A percentile compares a stretch with the other conserved stretches of the same genome.
These are phyloP conservation scores for Drosophila fungiperda DNA, from an alignment of 2,888 invertebrate genomes.

Conservation along the genomic window DNA sequence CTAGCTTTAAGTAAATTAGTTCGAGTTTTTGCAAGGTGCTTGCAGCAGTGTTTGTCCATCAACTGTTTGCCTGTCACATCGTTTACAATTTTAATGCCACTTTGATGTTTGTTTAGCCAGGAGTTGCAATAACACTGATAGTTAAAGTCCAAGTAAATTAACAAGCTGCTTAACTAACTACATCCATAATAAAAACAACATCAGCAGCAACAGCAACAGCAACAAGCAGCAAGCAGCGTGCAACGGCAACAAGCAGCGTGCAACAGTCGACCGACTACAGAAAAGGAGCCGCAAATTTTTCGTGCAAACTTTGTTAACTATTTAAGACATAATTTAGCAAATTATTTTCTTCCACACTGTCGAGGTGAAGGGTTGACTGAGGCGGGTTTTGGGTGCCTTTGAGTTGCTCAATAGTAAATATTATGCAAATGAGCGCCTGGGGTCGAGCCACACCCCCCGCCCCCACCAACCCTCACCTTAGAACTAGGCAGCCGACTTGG, in stretches of 20 bases:
- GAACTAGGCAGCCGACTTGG: slow-evolving; percentile 7
- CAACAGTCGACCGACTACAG: slow-evolving; percentile 33
- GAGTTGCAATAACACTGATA: slow-evolving; percentile 30
- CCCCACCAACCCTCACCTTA: slow-evolving; percentile 32
- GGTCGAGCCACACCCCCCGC: slow-evolving; percentile 33
- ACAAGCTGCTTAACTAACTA: slow-evolving; percentile 48
- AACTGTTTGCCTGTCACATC: slow-evolving; percentile 47
- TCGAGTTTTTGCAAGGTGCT: slow-evolving; percentile 17
- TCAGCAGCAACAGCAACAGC: neutral
- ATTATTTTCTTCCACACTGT: slow-evolving; percentile 72
- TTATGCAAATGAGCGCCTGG: slow-evolving; percentile 74
- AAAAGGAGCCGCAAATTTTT: slow-evolving; percentile 56
- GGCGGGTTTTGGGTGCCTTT: neutral
- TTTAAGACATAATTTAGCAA: slow-evolving; percentile 80
- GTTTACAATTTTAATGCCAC: slow-evolving; percentile 49
- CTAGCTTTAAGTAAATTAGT: slow-evolving; percentile 66
- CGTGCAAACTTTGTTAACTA: slow-evolving; percentile 76
- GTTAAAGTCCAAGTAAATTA: slow-evolving; percentile 49
- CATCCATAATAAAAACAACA: neutral
- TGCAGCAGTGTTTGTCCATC: slow-evolving; percentile 10
- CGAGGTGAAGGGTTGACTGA: slow-evolving; percentile 5
- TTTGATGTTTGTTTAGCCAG: slow-evolving; percentile 41
- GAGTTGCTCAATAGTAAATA: slow-evolving; percentile 69
- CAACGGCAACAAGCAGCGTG: slow-evolving; percentile 30
- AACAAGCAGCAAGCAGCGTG: neutral